Percentiles rank a stretch among this genome's conserved stretches.
Evolutionary conservation across 1,140 invertebrate species (phyloP).

Genomic region (Pogonomyrmex californicus): DNA sequence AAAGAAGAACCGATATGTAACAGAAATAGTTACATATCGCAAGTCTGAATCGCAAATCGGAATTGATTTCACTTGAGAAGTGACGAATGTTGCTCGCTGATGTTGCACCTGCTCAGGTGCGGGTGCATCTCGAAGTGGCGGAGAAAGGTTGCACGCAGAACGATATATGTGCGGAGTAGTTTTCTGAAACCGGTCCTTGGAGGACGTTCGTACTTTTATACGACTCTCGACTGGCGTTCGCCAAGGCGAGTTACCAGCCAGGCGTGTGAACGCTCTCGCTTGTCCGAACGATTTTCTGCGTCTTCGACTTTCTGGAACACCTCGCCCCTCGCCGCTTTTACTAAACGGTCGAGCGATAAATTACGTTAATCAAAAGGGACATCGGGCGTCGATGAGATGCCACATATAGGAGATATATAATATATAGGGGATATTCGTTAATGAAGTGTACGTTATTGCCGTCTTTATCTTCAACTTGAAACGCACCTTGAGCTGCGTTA

Average conservation of each 20-base stretch:
- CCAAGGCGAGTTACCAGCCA: conserved; percentile 51
- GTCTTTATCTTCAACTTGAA: background rate
- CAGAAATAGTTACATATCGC: background rate
- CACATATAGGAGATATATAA: too few relatives aligned
- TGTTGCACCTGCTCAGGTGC: conserved; percentile 52
- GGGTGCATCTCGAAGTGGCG: conserved; percentile 30
- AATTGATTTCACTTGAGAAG: conserved; percentile 37
- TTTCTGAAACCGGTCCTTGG: conserved; percentile 70
- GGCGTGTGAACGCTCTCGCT: conserved; percentile 49
- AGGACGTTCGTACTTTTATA: conserved; percentile 62
- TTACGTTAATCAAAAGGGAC: conserved; percentile 52
- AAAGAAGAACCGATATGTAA: background rate
- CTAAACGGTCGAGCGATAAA: conserved; percentile 46
- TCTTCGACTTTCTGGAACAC: conserved; percentile 42
- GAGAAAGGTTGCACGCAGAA: conserved; percentile 15
- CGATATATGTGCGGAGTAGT: conserved; percentile 20
- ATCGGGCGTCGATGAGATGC: background rate
- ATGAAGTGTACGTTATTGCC: conserved; percentile 15
- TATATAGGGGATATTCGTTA: conserved; percentile 8
- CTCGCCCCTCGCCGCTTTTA: background rate
- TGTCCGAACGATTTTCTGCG: conserved; percentile 47
- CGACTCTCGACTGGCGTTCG: conserved; percentile 13
- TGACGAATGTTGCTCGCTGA: conserved; percentile 46
- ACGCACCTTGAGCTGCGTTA: background rate
- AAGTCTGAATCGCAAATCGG: background rate